Evolutionary conservation across 2,113 vertebrate genomes (phyloP), one percentile per base, ranked within the genome.

Genomic region (Nothoprocta perdicaria): DNA sequence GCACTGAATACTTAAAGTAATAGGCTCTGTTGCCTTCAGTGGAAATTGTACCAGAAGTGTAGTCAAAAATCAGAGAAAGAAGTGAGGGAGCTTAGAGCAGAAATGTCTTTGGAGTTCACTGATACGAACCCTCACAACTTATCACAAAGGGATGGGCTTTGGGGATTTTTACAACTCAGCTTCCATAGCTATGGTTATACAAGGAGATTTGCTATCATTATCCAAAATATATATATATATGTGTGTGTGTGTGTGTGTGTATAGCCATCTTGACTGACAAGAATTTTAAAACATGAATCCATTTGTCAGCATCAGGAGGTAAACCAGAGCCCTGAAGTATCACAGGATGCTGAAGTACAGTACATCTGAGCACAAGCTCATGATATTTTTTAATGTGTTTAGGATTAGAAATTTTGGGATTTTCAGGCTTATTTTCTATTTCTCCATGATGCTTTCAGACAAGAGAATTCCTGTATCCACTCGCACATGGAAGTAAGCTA

Each of bases 221-320:
- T 71, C 45, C 65, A 87, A 89, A 94, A 48, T 48, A 21, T 48
- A 10, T 48, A 11, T 48, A 5, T 48, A 10, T 48, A 10, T 48
- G 9, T 46, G 45, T 46, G 17, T 46, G 35, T 48, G 11, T 48
- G 11, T 48, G 11, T 48, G 80, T 78, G 46, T 17, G 27, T 62
- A 38, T 91, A 86, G 92, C 79, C 73, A 92, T 85, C 83, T 46
- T 78, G 83, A 57, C 85, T 89, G 79, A 80, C 43, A 78, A 83
- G 84, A 95, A 85, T 80, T 35, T 75, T 52, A 72, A 80, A 92
- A 85, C 43, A 48, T 52, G 61, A 67, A 85, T 57, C 12, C 43
- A 63, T 91, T 92, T 93, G 69, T 90, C 79, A 77, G 61, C 61
- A 65, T 57, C 61, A 83, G 69, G 57, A 85, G 60, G 61, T 46